Base-by-base conservation (phyloP, 2,888 invertebrate species). In the Drosophila koepferae region DNA sequence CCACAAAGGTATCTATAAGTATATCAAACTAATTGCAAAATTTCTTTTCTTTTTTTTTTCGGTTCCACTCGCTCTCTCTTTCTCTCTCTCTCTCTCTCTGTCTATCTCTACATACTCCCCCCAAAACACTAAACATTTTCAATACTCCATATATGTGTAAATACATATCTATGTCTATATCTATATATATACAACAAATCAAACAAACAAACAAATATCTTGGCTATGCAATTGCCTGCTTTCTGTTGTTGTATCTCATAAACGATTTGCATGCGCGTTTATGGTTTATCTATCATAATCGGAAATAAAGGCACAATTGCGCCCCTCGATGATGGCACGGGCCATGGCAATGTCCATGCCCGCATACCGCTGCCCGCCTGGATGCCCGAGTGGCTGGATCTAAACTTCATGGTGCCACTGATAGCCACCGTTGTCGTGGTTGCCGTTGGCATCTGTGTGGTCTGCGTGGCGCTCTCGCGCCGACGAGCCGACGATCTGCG, bases 391-490 rank as follows among this genome's bases (percentile, higher is more conserved):
- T 97, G 97, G 97, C 95, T 98, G 78, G 97, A 98, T 92, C 95
- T 98, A 72, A 97, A 98, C 93, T 96, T 98, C 77, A 95, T 98
- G 91, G 97, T 98, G 31, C 98, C 98, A 0, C 96, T 98, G 80
- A 95, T 97, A 89, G 98, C 98, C 49, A 98, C 98, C 36, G 95
- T 98, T 73, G 96, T 98, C 86, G 98, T 98, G 81, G 96, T 98
- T 92, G 95, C 98, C 89, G 97, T 98, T 86, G 98, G 98, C 77
- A 95, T 98, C 90, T 95, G 97, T 90, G 98, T 98, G 91, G 96
- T 98, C 93, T 98, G 98, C 93, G 96, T 98, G 89, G 97, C 97
- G 43, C 94, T 98, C 62, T 96, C 97, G 61, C 95, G 97, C 91
- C 95, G 97, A 93, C 95, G 97, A 92, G 94, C 96, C 74, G 95